Evolutionary conservation across 2,113 vertebrate genomes (phyloP).

Genomic region (Nibea coibor): DNA sequence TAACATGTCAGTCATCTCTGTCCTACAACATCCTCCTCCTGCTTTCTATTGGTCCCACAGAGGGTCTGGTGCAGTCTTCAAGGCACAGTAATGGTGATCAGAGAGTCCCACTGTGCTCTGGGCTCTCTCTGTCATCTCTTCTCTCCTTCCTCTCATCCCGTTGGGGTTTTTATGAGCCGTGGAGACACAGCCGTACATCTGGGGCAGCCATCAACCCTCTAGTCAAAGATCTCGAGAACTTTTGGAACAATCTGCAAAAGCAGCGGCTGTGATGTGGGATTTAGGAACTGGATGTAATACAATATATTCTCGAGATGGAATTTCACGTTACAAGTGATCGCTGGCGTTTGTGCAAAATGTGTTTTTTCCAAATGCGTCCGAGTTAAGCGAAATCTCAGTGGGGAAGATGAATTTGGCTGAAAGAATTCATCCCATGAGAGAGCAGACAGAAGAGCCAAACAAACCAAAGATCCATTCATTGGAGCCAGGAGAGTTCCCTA

Average conservation of each 20-base stretch:
- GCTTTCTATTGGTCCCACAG: constrained; percentile 30
- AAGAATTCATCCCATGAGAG: constrained; percentile 25
- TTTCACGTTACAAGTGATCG: constrained; percentile 34
- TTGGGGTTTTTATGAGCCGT: constrained; percentile 54
- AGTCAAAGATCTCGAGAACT: constrained; percentile 31
- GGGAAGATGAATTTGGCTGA: constrained; percentile 40
- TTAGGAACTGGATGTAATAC: constrained; percentile 10
- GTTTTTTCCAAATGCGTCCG: constrained; percentile 13
- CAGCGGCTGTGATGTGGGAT: constrained; percentile 42
- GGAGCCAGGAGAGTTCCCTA: constrained; percentile 22
- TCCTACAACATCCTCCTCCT: constrained; percentile 5
- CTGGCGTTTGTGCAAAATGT: constrained; percentile 12
- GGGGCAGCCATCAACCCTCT: constrained; percentile 53
- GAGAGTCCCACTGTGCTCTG: constrained; percentile 32
- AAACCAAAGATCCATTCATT: constrained; percentile 24
- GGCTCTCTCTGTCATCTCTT: constrained; percentile 29
- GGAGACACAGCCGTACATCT: constrained; percentile 58
- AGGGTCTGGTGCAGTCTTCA: constrained; percentile 46
- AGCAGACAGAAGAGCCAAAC: constrained; percentile 29
- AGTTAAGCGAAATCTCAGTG: constrained; percentile 37
- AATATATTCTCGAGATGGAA: constrained; percentile 37
- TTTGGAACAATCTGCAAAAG: constrained; percentile 21
- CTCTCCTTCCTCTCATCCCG: constrained; percentile 33
- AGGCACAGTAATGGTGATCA: constrained; percentile 26
- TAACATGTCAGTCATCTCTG: constrained; percentile 33